Evolutionary conservation across 30 jellyfish, hydroid and myxozoan genomes (phyloP).

Genomic region (Cassiopea andromeda): DNA sequence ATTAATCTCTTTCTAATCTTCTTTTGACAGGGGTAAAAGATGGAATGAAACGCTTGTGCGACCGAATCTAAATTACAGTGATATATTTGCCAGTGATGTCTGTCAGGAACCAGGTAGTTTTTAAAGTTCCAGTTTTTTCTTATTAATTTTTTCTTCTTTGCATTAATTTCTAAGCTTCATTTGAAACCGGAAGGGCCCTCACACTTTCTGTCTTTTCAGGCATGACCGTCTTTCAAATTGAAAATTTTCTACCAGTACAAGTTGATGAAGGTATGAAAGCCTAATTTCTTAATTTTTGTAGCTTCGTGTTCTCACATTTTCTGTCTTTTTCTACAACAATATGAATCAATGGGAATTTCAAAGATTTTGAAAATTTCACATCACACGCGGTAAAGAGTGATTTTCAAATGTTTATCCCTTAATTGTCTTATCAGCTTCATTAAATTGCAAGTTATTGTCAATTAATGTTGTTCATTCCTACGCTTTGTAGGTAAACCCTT

Average conservation of each 20-base stretch:
- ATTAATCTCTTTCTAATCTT: background rate
- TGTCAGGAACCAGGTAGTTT: conserved; percentile 88
- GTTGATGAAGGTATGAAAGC: conserved; percentile 85
- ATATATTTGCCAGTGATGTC: conserved; percentile 89
- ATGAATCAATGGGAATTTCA: background rate
- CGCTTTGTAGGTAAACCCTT: too few relatives aligned
- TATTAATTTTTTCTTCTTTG: background rate
- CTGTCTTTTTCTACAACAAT: too few relatives aligned
- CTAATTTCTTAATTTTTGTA: background rate
- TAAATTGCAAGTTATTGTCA: too few relatives aligned
- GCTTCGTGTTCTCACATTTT: too few relatives aligned
- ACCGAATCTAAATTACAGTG: conserved; percentile 91
- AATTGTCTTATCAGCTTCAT: background rate
- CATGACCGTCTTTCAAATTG: conserved; percentile 89
- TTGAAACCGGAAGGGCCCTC: background rate
- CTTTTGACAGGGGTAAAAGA: conserved; percentile 72
- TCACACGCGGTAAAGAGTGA: too few relatives aligned
- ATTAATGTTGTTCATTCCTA: too few relatives aligned
- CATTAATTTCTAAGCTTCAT: background rate
- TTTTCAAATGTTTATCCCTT: background rate
- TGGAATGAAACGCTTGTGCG: conserved; percentile 92
- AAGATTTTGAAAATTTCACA: background rate
- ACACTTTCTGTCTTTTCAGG: conserved; percentile 55
- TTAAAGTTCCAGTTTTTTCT: background rate
- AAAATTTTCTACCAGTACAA: conserved; percentile 93